phyloP scores from a whole-genome alignment of 1,140 invertebrate species.

The Leptestheria dahalacensis region DNA sequence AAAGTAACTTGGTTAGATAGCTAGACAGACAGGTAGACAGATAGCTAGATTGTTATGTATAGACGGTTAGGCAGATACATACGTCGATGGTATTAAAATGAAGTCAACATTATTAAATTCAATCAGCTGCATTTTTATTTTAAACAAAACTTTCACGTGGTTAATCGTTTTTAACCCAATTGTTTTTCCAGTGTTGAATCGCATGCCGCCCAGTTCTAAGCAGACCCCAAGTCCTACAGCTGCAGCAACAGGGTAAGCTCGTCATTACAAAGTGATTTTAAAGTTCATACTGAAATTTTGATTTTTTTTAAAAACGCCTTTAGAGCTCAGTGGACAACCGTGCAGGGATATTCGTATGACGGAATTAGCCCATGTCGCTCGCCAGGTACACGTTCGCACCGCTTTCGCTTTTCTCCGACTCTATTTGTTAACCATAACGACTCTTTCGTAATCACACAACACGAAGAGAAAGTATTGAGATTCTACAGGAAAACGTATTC shows the following conservation, averaged over 20 bases:
- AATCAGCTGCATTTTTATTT: no score
- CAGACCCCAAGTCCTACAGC: slow-evolving; percentile 19
- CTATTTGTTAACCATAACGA: not conserved
- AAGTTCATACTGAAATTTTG: slow-evolving; percentile 25
- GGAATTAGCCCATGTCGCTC: slow-evolving; percentile 61
- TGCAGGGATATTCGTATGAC: slow-evolving; percentile 38
- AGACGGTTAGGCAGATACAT: no score
- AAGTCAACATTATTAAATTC: no score
- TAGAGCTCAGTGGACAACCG: slow-evolving; percentile 11
- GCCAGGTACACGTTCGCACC: slow-evolving; percentile 33
- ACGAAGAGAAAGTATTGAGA: no score
- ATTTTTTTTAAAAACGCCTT: slow-evolving; percentile 36
- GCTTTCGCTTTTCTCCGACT: not conserved
- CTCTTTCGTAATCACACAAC: no score
- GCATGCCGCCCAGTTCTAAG: slow-evolving; percentile 20
- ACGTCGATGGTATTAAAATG: no score
- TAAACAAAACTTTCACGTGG: no score
- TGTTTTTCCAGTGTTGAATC: not conserved
- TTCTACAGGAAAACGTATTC: no score
- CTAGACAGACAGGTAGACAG: no score
- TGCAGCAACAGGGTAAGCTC: slow-evolving; percentile 12
- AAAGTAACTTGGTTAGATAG: no score
- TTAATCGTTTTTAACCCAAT: not conserved
- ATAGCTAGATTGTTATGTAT: no score
- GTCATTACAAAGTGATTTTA: not conserved